Evolutionary conservation across 2,888 invertebrate genomes (phyloP).

Genomic region (Tridacna crocea): DNA sequence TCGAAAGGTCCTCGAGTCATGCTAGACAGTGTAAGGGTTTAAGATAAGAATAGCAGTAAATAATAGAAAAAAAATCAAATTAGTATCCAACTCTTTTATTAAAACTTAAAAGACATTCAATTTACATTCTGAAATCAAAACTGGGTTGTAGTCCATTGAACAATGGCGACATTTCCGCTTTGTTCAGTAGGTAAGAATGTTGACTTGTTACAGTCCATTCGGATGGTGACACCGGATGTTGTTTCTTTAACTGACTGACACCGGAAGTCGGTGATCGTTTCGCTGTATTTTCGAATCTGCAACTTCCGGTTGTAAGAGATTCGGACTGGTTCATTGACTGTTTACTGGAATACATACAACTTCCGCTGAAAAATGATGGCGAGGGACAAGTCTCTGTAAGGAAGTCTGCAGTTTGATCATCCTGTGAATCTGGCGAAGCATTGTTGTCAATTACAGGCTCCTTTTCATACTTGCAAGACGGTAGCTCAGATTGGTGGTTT

Average conservation of each 20-base stretch:
- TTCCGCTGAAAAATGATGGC: background rate
- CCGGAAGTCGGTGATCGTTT: background rate
- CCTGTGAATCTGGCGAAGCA: background rate
- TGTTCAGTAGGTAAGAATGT: background rate
- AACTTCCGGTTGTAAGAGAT: constrained; percentile 6
- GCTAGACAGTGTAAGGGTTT: too few relatives aligned
- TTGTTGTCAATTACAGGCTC: background rate
- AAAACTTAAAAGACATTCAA: background rate
- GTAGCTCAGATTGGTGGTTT: background rate
- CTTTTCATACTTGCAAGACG: background rate
- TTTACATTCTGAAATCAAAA: constrained; percentile 16
- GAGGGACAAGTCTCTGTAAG: background rate
- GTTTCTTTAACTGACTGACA: background rate
- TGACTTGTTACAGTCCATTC: constrained; percentile 17
- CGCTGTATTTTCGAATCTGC: background rate
- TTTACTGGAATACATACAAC: background rate
- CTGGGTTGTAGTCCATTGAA: background rate
- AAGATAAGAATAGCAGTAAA: too few relatives aligned
- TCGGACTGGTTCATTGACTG: background rate
- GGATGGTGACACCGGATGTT: constrained; percentile 7
- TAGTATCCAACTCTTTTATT: too few relatives aligned
- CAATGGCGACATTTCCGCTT: constrained; percentile 5
- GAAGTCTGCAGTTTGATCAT: background rate
- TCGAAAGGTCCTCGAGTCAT: too few relatives aligned
- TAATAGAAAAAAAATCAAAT: too few relatives aligned